Percentiles rank a stretch among this genome's conserved stretches.
phyloP scores from a whole-genome alignment of 2,888 invertebrate genomes.

The Orthosia incerta region DNA sequence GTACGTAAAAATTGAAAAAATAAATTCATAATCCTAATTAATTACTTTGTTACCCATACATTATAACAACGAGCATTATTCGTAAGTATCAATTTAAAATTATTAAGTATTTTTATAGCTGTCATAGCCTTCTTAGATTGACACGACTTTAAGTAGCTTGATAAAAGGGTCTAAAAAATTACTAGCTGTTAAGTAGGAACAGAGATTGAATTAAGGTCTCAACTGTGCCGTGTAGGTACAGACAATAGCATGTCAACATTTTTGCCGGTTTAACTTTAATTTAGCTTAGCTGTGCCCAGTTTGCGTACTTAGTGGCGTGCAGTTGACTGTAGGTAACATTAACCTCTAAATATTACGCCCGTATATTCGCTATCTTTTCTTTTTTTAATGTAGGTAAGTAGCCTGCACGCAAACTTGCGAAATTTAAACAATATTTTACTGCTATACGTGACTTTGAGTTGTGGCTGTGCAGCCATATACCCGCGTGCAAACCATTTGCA shows the following conservation, averaged over 20 bases:
- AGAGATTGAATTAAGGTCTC: background rate
- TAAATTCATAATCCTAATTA: no score
- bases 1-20: no score
- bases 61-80: no score
- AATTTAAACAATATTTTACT: slow-evolving; percentile 28
- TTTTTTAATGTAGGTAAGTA: slow-evolving; percentile 10
- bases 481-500: slow-evolving; percentile 10
- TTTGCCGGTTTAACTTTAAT: background rate
- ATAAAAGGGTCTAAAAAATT: no score
- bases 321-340: background rate
- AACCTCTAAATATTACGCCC: slow-evolving; percentile 2
- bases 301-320: background rate
- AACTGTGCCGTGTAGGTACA: background rate
- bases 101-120: no score
- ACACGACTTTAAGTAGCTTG: no score
- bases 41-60: no score
- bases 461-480: background rate
- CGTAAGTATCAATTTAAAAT: no score
- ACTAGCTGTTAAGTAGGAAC: no score
- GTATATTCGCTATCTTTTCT: background rate
- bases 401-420: slow-evolving; percentile 10
- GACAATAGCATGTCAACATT: background rate
- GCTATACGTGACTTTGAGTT: slow-evolving; percentile 33
- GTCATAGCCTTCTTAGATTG: no score
- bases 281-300: background rate